Evolutionary conservation across 2,113 vertebrate species (phyloP), one percentile per base, ranked within the genome.

Genomic region (Chaetodon trifascialis): DNA sequence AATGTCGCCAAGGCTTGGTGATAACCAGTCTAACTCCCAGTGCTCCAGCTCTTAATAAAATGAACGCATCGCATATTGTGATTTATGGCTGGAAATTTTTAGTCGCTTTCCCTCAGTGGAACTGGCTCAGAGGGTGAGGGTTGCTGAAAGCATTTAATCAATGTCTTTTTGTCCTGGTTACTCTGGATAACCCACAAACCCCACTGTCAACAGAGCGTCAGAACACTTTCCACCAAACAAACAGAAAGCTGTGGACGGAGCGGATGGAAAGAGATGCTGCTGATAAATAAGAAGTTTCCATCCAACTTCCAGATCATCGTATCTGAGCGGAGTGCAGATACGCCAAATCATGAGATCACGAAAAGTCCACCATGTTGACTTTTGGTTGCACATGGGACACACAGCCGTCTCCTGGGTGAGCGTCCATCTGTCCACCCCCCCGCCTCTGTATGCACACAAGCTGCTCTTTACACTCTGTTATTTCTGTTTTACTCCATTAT

Each of bases 41-140:
- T 11, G 72, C 59, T 47, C 64, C 58, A 4, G 12, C 4, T 84
- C 65, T 56, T 66, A 73, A 88, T 76, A 54, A 87, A 77, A 5
- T 62, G 40, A 83, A 67, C 1, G 11, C 65, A 75, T 67, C 52
- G 34, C 36, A 55, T 55, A 59, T 14, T 10, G n/a, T 83, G 86
- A 88, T 88, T 84, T 70, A 79, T 79, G 59, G 52, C 52, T 62
- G 79, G 23, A 47, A n/a, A 64, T 51, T 64, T 79, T 83, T 58
- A 19, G 59, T 46, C 74, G 51, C 30, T 58, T 54, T 51, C 42
- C 59, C 59, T 72, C 56, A 5, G 79, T 64, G 68, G 25, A 59
- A 38, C 1, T 0, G 5, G 52, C 25, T 56, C 0, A 52, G 36
- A 55, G 58, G 52, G 44, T 12, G 1, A 69, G 21, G 42, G 36